phyloP scores from a whole-genome alignment of 2,888 invertebrate genomes.

The Andrena hattorfiana region DNA sequence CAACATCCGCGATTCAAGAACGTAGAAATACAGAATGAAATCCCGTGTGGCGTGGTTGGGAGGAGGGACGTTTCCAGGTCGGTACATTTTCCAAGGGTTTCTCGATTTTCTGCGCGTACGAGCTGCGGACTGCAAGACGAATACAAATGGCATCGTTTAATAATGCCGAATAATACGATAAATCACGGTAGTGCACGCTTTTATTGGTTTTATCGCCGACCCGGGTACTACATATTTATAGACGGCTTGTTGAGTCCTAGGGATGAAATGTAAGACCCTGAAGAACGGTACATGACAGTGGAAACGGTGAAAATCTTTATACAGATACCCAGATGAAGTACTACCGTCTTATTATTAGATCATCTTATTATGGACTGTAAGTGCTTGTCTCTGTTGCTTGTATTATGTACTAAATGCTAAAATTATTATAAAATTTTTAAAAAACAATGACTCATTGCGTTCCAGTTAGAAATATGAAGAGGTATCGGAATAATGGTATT shows the following conservation, averaged over 20 bases:
- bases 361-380: no score
- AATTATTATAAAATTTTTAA: no score
- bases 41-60: not conserved
- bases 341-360: no score
- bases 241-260: not conserved
- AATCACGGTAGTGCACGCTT: slow-evolving; percentile 23
- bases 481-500: no score
- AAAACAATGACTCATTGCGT: no score
- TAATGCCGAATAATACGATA: slow-evolving; percentile 34
- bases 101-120: slow-evolving; percentile 32
- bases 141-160: slow-evolving; percentile 44
- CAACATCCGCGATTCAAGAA: slow-evolving; percentile 11
- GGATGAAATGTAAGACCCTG: not conserved
- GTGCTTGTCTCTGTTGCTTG: no score
- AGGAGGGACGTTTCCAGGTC: not conserved
- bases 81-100: slow-evolving; percentile 24
- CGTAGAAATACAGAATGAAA: slow-evolving; percentile 29
- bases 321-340: no score
- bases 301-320: no score
- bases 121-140: slow-evolving; percentile 18
- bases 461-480: no score
- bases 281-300: not conserved
- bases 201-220: slow-evolving; percentile 6
- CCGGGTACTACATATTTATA: slow-evolving; percentile 11
- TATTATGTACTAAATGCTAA: no score